Evolutionary conservation across 2,888 invertebrate genomes (phyloP), one percentile per base, ranked within the genome.

Genomic region (Lochmaea crataegi): DNA sequence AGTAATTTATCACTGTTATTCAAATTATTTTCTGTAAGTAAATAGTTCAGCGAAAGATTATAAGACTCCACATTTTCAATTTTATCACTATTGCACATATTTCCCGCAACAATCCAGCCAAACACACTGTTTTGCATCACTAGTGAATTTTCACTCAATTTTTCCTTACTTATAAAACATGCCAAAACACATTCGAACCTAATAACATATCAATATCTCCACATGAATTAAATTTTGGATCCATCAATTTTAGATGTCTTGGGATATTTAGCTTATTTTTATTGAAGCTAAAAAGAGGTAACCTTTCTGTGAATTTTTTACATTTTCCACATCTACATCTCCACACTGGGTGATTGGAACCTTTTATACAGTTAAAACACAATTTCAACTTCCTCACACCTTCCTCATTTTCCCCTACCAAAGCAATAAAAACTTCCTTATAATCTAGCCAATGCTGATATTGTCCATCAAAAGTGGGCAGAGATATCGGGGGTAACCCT

Each of bases 81-180:
- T 45, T 45, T 45, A 45, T 38, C 66, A 56, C 4, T 26, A 41
- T 45, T 45, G 12, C 42, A 45, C 42, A 68, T 38, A 16, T 61
- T 60, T 38, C 64, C 68, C 5, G 72, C 68, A 12, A 72, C 53
- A 41, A 72, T 22, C 68, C 68, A 72, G 9, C 72, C 68, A 22
- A 72, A 61, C 53, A 18, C 38, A n/a, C 60, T 45, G n/a, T 67
- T 72, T 38, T 72, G 72, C 7, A 68, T 56, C 18, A 70, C 18
- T 12, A 53, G 68, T 51, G 57, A 45, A 57, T 60, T 65, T 9
- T 58, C 26, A 38, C 73, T 60, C 45, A 70, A 26, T 6, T 18
- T 45, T 42, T 53, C 45, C 56, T 70, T 65, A 32, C 26, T 42
- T 60, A 45, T 26, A 73, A 4, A 22, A 66, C 45, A 45, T 57